A percentile compares a stretch with the other conserved stretches of the same genome.
These are phyloP conservation scores for Halocaridina rubra DNA, from an alignment of 2,888 invertebrate species.

Conservation along the genomic window DNA sequence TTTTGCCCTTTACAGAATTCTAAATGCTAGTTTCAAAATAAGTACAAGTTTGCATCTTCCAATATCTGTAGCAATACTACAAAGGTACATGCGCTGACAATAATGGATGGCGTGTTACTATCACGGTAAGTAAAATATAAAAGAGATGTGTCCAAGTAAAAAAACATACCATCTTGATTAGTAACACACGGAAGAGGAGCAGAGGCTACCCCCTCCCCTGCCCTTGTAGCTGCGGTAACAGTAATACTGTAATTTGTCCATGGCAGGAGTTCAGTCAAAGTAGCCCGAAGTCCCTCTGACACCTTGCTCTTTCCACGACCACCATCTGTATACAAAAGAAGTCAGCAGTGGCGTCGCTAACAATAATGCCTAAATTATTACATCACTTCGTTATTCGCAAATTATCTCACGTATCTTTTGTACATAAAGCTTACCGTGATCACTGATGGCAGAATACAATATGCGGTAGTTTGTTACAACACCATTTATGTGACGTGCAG, in stretches of 20 bases:
- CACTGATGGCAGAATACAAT: background rate
- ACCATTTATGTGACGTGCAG: slow-evolving; percentile 30
- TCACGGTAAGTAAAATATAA: too few species aligned
- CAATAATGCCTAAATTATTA: too few species aligned
- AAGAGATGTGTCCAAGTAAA: too few species aligned
- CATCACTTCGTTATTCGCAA: too few species aligned
- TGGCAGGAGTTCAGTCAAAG: slow-evolving; percentile 65
- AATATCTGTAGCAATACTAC: too few species aligned
- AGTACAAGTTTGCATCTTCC: too few species aligned
- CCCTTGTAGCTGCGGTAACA: slow-evolving; percentile 69
- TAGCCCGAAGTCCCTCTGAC: slow-evolving; percentile 18
- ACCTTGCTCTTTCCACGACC: slow-evolving; percentile 34
- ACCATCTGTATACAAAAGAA: background rate
- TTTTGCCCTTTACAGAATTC: too few species aligned
- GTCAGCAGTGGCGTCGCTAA: too few species aligned
- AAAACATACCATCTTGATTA: slow-evolving; percentile 67
- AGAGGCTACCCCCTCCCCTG: slow-evolving; percentile 68
- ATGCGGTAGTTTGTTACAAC: slow-evolving; percentile 37
- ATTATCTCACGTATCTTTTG: too few species aligned
- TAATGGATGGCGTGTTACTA: too few species aligned
- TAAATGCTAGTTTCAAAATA: too few species aligned
- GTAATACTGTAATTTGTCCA: slow-evolving; percentile 70
- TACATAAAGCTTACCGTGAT: slow-evolving; percentile 19
- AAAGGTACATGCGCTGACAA: too few species aligned
- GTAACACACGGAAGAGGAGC: slow-evolving; percentile 67